Base-by-base conservation (phyloP, 2,113 vertebrate species). In the Poeciliopsis retropinna region DNA sequence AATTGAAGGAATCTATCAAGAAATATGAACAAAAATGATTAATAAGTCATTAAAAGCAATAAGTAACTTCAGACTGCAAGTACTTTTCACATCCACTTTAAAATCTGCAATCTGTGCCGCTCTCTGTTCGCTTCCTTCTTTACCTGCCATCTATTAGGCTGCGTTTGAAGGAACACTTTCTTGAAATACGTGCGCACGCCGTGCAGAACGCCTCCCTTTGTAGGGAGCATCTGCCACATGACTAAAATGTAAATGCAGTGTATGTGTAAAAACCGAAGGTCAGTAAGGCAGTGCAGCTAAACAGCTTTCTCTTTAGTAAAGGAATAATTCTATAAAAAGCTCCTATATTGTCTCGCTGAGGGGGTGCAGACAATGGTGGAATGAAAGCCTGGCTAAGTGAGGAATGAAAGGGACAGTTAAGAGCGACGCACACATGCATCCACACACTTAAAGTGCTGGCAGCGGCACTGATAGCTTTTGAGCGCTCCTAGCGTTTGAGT, bases 281-380 rank as follows among this genome's bases (percentile, higher is more conserved):
- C 92, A 93, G 85, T 61, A 60, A 82, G 80, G n/a, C 75, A 17
- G 77, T 41, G 30, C 83, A 76, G 85, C 84, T 79, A 88, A 92
- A 92, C 92, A 90, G 90, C 87, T 88, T 92, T 90, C 82, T 87
- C 91, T 93, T 92, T 93, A 88, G 91, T 92, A 88, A 89, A 90
- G 82, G 85, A 93, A 90, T 92, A 89, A 92, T 92, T 92, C 87
- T 93, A 92, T 92, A 89, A 94, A 94, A 93, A 93, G 89, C 87
- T 84, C 86, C 83, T 84, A 91, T 92, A 93, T 93, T 91, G 88
- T 92, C 88, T 84, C 69, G 39, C 88, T 74, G 84, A 80, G 81
- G 88, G 91, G 91, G 87, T 90, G 85, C 89, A 93, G 78, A 90
- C 87, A 86, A 87, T 88, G 84, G 86, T 84, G 76, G 87, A 90